These are phyloP conservation scores for Troides helena DNA, from an alignment of 2,888 invertebrate genomes.

Conservation along the genomic window DNA sequence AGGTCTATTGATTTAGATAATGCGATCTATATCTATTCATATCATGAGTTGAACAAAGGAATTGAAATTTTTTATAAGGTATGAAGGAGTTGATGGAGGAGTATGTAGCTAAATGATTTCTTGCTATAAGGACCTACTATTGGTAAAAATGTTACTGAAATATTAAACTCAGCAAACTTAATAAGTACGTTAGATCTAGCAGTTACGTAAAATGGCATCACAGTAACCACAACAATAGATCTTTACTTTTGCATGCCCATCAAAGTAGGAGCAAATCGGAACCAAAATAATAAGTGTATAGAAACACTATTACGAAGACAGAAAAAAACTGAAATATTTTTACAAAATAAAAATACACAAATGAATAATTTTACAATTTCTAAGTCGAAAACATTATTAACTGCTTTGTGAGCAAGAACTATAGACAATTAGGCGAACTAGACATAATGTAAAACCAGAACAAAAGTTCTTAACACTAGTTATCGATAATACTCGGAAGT, in stretches of 20 bases:
- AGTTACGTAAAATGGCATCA: constrained; percentile 21
- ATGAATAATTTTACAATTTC: neutral
- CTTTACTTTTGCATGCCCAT: constrained; percentile 22
- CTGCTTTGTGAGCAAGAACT: neutral
- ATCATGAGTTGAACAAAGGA: too few relatives aligned
- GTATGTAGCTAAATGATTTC: too few relatives aligned
- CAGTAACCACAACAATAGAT: constrained; percentile 30
- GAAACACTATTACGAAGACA: neutral
- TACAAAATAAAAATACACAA: neutral
- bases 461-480: constrained; percentile 55
- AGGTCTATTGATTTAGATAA: too few relatives aligned
- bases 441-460: constrained; percentile 33
- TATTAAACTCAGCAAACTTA: neutral
- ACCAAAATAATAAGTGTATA: neutral
- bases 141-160: neutral
- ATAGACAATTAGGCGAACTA: constrained; percentile 5
- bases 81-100: too few relatives aligned
- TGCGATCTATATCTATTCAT: too few relatives aligned
- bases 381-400: neutral
- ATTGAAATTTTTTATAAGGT: too few relatives aligned
- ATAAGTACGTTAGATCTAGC: constrained; percentile 12
- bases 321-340: neutral
- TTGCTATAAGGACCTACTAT: neutral
- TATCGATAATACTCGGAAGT: constrained; percentile 60
- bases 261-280: neutral